Conservation (phyloP, 2,113 vertebrate species). For the Nycticryphes semicollaris region DNA sequence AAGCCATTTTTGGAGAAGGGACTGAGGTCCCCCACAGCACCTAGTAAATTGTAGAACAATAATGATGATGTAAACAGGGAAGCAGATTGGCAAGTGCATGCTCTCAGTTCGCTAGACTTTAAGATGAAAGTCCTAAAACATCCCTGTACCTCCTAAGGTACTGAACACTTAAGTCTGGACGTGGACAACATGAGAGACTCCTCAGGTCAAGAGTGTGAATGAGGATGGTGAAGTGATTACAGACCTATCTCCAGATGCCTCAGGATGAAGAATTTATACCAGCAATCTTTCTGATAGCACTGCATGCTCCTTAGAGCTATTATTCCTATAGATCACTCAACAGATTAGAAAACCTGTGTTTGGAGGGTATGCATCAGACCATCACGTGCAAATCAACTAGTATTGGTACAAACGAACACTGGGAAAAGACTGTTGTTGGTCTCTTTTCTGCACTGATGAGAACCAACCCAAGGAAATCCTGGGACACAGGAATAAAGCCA, state of each 20-base stretch:
- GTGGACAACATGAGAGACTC: not conserved
- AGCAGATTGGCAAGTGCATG: not conserved
- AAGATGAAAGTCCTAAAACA: not conserved
- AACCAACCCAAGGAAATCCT: not conserved
- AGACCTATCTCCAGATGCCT: not conserved
- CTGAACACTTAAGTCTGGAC: not conserved
- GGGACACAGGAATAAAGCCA: not conserved
- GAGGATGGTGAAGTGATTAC: not conserved
- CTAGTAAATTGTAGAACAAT: not conserved
- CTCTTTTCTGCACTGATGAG: not conserved
- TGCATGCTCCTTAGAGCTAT: not conserved
- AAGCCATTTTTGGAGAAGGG: not conserved
- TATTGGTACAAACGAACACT: not conserved
- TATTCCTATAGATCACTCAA: not conserved
- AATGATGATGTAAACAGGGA: not conserved
- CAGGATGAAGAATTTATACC: not conserved
- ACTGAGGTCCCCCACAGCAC: not conserved
- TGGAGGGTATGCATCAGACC: not conserved
- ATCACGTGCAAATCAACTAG: not conserved
- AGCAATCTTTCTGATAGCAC: not conserved
- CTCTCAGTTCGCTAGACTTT: not conserved
- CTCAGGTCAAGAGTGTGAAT: rapidly evolving
- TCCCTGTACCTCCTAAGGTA: not conserved
- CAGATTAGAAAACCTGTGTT: not conserved
- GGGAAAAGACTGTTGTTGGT: not conserved